Base-by-base conservation (phyloP, 2,113 vertebrate species). In the Helogale parvula region DNA sequence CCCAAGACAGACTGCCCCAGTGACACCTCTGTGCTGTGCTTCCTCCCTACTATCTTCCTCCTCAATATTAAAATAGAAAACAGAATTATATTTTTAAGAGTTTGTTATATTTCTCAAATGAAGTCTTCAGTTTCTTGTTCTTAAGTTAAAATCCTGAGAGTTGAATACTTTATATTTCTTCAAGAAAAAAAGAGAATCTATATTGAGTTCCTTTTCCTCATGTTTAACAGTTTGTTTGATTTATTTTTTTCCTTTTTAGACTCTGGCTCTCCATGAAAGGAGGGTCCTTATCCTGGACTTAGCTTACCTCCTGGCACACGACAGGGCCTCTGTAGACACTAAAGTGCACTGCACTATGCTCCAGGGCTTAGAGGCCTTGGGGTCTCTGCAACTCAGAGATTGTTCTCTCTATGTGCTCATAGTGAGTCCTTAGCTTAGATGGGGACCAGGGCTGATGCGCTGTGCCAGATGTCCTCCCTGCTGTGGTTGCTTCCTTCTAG, bases 171-270 rank as follows among this genome's bases (percentile, higher is more conserved):
- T 60, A n/a, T 66, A 25, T 68, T 68, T 85, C 80, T 95, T 66
- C 80, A 63, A 95, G 81, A 85, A 87, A 50, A 50, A 65, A 94
- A 60, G 63, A 80, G 72, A 31, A 14, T 93, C 97, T 92, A 82
- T 88, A 93, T 91, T 8, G 25, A 79, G 52, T 85, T 17, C 90
- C 60, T 80, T 81, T 81, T 65, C 35, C 29, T 79, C 38, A 14
- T 38, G 25, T 88, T 60, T 95, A 57, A 71, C 72, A 27, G 45
- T 86, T 91, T 79, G 33, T 27, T 88, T 93, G 88, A 90, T 93
- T 97, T 29, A 83, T 97, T 90, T 57, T 11, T 54, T 93, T 95
- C 52, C 74, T 50, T 83, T 91, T 85, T 79, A 63, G 88, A 38
- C 33, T 68, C 17, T 66, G 96, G 80, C 93, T 90, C 50, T 82